Evolutionary conservation across 2,797 vertebrate species (phyloP).

Genomic region (Phyllotis vaccarum): DNA sequence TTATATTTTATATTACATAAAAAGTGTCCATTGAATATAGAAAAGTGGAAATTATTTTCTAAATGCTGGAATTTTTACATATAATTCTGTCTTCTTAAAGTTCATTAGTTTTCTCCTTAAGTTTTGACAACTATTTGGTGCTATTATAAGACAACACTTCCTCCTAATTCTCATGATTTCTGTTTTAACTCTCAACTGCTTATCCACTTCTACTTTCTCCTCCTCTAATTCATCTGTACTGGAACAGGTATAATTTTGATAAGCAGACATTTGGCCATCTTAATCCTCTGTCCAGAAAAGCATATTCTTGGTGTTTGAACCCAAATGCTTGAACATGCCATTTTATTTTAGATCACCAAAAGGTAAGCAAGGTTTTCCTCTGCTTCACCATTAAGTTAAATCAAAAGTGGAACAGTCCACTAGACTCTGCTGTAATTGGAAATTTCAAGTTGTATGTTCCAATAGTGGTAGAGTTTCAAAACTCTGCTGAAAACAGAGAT

Average conservation of each 20-base stretch:
- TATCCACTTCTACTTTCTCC: not conserved
- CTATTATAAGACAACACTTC: not conserved
- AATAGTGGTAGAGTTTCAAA: not conserved
- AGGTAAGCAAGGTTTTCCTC: not conserved
- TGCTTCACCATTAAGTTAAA: not conserved
- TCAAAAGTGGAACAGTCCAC: not conserved
- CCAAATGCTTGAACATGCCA: not conserved
- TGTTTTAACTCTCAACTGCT: not conserved
- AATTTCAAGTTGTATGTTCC: not conserved
- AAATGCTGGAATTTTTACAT: not conserved
- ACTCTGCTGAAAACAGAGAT: not conserved
- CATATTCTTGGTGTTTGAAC: not conserved
- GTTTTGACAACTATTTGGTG: not conserved
- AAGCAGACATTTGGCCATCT: not conserved
- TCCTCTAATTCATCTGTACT: not conserved
- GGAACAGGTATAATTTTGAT: not conserved
- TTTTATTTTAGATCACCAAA: not conserved
- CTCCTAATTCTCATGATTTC: not conserved
- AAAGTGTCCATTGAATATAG: too few species aligned
- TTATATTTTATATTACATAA: too few species aligned
- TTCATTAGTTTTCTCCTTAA: not conserved
- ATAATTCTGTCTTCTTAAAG: not conserved
- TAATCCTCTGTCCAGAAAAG: not conserved
- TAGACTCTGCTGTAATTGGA: not conserved
- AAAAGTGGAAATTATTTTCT: too few species aligned